These are phyloP conservation scores for Lepidurus packardi DNA, from an alignment of 1,140 invertebrate genomes.

Conservation along the genomic window DNA sequence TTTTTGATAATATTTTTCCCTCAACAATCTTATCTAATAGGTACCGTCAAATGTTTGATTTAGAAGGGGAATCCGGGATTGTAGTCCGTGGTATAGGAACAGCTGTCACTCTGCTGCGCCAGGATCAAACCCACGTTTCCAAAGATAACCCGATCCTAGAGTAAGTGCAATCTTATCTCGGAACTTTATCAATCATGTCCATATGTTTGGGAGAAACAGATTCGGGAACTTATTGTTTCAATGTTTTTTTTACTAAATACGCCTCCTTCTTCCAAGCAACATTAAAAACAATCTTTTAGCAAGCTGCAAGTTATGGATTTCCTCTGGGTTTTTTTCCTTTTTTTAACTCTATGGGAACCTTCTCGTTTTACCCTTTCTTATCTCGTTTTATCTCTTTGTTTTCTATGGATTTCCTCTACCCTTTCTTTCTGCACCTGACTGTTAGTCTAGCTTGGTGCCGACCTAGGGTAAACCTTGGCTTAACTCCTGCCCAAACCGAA, in stretches of 20 bases:
- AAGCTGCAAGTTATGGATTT: no score
- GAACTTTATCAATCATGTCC: no score
- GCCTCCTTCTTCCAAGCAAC: no score
- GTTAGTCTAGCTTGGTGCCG: neutral
- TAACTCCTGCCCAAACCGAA: constrained; percentile 30
- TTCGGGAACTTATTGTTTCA: no score
- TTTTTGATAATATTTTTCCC: neutral
- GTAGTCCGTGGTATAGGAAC: constrained; percentile 88
- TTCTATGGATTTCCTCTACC: constrained; percentile 32
- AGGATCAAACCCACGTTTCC: constrained; percentile 37
- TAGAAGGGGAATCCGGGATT: constrained; percentile 94
- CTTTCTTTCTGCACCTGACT: neutral
- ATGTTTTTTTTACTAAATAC: no score
- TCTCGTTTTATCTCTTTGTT: constrained; percentile 32
- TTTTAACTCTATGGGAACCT: no score
- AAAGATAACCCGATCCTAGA: constrained; percentile 27
- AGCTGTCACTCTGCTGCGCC: constrained; percentile 61
- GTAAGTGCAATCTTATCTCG: constrained; percentile 39
- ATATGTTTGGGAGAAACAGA: no score
- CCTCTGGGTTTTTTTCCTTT: no score
- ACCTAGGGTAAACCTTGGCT: constrained; percentile 19
- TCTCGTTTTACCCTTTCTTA: constrained; percentile 32
- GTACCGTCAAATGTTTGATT: constrained; percentile 90
- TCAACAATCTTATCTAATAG: constrained; percentile 44
- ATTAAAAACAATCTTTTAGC: no score